A percentile compares a stretch with the other conserved stretches of the same genome.
These are phyloP conservation scores for Brachymystax lenok DNA, from an alignment of 2,797 vertebrate species.

Conservation along the genomic window DNA sequence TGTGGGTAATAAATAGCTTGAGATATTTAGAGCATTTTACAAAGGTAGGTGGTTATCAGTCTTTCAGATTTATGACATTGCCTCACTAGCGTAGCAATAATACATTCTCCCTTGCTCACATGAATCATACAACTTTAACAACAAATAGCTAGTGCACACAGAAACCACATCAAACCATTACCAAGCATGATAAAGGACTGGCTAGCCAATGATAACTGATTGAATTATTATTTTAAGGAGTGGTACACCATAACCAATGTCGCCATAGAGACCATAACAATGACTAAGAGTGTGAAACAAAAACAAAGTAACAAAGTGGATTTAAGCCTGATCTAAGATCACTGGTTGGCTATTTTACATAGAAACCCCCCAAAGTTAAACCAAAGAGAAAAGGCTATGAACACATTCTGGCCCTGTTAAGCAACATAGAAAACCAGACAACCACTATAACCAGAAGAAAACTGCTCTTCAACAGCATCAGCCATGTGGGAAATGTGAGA, in stretches of 20 bases:
- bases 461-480: neutral
- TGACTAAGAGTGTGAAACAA: neutral
- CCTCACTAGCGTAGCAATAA: neutral
- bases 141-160: neutral
- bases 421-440: neutral
- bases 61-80: neutral
- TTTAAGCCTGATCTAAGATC: neutral
- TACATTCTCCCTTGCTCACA: neutral
- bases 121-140: neutral
- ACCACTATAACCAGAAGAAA: neutral
- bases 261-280: neutral
- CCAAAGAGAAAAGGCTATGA: neutral
- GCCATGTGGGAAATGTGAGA: neutral
- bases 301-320: neutral
- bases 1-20: neutral
- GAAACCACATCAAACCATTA: neutral
- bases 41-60: neutral
- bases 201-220: neutral
- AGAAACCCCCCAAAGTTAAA: neutral
- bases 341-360: no score
- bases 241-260: neutral
- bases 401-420: neutral
- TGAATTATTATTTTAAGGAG: neutral
- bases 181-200: neutral
- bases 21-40: neutral